These are phyloP conservation scores for Ophion costatus DNA, from an alignment of 2,888 invertebrate genomes.

Conservation along the genomic window DNA sequence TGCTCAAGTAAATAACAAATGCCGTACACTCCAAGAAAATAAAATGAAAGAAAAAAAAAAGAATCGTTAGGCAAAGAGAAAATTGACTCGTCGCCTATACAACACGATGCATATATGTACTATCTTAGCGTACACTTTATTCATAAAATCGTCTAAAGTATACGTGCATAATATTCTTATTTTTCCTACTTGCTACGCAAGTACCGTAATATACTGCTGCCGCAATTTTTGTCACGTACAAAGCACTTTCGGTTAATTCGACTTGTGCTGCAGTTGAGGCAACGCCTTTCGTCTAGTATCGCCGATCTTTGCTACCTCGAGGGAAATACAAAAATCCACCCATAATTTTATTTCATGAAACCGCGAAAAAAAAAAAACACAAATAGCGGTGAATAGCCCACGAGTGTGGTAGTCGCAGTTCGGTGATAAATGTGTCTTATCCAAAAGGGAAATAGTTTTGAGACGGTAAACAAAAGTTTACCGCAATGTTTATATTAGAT, in stretches of 20 bases:
- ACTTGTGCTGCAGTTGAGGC: constrained; percentile 41
- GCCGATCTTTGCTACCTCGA: constrained; percentile 53
- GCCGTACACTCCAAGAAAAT: constrained; percentile 41
- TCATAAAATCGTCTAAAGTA: constrained; percentile 39
- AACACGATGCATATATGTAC: constrained; percentile 6
- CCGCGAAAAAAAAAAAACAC: neutral
- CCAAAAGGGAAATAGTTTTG: neutral
- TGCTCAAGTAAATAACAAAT: constrained; percentile 70
- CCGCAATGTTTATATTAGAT: neutral
- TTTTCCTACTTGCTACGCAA: constrained; percentile 45
- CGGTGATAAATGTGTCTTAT: constrained; percentile 45
- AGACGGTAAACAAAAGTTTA: neutral
- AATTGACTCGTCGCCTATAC: constrained; percentile 38
- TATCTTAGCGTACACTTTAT: constrained; percentile 5
- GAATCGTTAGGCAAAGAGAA: constrained; percentile 10
- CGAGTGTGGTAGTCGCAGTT: constrained; percentile 18
- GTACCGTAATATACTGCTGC: constrained; percentile 50
- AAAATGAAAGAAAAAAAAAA: neutral
- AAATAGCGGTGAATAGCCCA: neutral
- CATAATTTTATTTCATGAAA: constrained; percentile 21
- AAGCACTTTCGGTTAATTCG: constrained; percentile 52
- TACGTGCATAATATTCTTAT: constrained; percentile 19
- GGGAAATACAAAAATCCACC: constrained; percentile 7
- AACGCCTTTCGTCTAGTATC: constrained; percentile 57
- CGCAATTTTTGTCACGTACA: constrained; percentile 53